Conservation (phyloP, 2,113 vertebrate species). For the Falcunculus frontatus region DNA sequence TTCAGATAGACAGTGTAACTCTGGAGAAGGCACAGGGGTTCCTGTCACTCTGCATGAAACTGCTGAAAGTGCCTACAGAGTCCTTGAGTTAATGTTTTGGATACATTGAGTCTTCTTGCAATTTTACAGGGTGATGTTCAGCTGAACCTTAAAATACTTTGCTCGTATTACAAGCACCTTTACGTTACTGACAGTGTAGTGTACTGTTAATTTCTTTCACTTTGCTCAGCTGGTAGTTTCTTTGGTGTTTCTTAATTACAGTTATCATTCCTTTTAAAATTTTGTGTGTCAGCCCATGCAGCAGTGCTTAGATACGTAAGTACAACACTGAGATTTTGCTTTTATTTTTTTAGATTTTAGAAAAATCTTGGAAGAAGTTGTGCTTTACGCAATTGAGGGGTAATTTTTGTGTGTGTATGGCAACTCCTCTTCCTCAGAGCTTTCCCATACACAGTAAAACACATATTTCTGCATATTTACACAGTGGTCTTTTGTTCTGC, state of each 20-base stretch:
- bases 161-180: neutral
- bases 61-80: neutral
- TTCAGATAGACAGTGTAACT: neutral
- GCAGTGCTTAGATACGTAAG: neutral
- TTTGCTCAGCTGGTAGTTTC: neutral
- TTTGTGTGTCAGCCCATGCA: neutral
- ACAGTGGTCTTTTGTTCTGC: neutral
- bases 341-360: neutral
- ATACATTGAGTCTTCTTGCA: neutral
- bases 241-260: neutral
- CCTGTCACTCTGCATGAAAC: neutral
- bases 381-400: rapidly evolving
- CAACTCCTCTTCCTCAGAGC: neutral
- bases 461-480: neutral
- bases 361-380: neutral
- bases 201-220: neutral
- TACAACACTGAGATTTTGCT: neutral
- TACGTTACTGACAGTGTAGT: neutral
- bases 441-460: neutral
- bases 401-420: neutral
- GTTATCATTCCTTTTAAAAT: neutral
- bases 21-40: neutral
- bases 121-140: neutral
- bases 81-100: neutral
- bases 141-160: neutral